A percentile compares a stretch with the other conserved stretches of the same genome.
phyloP scores from a whole-genome alignment of 1,140 invertebrate genomes.

The Drosophila elegans region DNA sequence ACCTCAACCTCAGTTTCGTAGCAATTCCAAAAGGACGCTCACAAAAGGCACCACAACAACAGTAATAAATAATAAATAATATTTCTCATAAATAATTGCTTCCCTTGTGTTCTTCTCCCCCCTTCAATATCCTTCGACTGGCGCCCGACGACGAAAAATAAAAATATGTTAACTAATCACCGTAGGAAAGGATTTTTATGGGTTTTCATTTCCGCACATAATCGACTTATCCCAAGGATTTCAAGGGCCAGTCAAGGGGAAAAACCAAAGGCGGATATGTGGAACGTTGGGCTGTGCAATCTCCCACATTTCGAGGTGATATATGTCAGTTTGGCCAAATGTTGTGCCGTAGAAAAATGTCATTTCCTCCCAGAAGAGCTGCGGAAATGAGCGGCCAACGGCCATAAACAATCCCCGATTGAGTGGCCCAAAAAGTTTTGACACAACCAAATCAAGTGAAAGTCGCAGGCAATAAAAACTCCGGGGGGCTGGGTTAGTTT shows the following conservation, averaged over 20 bases:
- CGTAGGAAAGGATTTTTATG: slow-evolving; percentile 85
- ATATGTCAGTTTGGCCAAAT: slow-evolving; percentile 66
- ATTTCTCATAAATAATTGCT: slow-evolving; percentile 84
- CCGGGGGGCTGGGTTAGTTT: slow-evolving; percentile 41
- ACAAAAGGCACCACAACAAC: slow-evolving; percentile 28
- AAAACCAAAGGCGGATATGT: slow-evolving; percentile 83
- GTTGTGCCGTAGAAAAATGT: slow-evolving; percentile 70
- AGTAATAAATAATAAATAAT: slow-evolving; percentile 84
- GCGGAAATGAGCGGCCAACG: slow-evolving; percentile 65
- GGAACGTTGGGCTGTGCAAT: slow-evolving; percentile 62
- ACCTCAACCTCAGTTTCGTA: slow-evolving; percentile 59
- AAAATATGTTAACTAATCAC: slow-evolving; percentile 85
- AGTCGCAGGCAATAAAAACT: slow-evolving; percentile 70
- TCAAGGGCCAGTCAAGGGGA: slow-evolving; percentile 71
- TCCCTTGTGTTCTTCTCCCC: slow-evolving; percentile 41
- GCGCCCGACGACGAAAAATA: slow-evolving; percentile 40
- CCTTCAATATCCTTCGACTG: slow-evolving; percentile 13
- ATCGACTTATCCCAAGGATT: slow-evolving; percentile 68
- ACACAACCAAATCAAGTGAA: slow-evolving; percentile 76
- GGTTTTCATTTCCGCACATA: slow-evolving; percentile 84
- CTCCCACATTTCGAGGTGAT: slow-evolving; percentile 63
- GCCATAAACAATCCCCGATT: slow-evolving; percentile 56
- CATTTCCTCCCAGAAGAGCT: slow-evolving; percentile 67
- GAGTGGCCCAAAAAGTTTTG: slow-evolving; percentile 59
- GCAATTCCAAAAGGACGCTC: slow-evolving; percentile 33